Base-by-base conservation (phyloP, 2,113 vertebrate species). In the Phalacrocorax brasilianus region DNA sequence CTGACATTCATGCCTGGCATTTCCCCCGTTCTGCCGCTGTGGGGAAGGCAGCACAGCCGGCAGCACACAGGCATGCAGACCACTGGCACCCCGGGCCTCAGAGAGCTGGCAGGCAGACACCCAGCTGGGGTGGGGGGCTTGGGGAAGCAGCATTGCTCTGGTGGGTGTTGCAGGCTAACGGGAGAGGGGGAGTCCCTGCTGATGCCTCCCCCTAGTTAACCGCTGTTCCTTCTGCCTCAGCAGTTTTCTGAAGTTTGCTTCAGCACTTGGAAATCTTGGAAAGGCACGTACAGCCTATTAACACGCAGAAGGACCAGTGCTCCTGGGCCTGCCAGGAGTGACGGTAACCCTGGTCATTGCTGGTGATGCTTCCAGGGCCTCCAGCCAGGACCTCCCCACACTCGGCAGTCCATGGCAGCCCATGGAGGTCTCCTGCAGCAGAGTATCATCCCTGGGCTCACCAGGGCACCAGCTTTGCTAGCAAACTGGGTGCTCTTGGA, bases 31-130 rank as follows among this genome's bases (percentile, higher is more conserved):
- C n/a, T 40, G 27, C 33, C 0, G 23, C 75, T 3, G 9, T 5
- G 2, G n/a, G 59, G 73, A 32, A 40, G 24, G 63, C 68, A 90
- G 55, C 82, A 62, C 28, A 50, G 72, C 63, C 0, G 0, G 49
- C 84, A 35, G 16, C 3, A 1, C 5, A 19, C 26, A 0, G 0
- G 38, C 12, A 14, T 3, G 5, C 13, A 7, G 53, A 35, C 21
- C 26, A 0, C 44, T 32, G 45, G 33, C 59, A 67, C 42, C 45
- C 7, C 0, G 3, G 27, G 24, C 8, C 26, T 6, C 1, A n/a
- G 58, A n/a, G 52, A 75, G 68, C 62, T 0, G 4, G 23, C n/a
- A 30, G 53, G 42, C 32, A 50, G 44, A 17, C 59, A 44, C 38
- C 6, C 0, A 1, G 4, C 55, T 30, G n/a, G 76, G 59, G 28